Evolutionary conservation across 2,797 vertebrate genomes (phyloP).

Genomic region (Kryptopterus vitreolus): DNA sequence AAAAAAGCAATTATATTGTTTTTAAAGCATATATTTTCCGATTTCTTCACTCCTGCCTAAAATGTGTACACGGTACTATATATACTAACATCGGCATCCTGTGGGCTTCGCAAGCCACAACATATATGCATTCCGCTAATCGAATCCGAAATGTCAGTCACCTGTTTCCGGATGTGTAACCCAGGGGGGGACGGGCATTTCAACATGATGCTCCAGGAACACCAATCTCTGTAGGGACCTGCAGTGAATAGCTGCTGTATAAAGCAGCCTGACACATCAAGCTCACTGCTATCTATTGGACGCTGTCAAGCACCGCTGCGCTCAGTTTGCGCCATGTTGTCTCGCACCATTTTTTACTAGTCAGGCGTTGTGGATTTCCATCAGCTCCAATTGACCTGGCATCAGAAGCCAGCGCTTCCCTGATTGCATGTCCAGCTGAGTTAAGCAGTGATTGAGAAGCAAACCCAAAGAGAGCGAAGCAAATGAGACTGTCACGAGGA

Average conservation of each 20-base stretch:
- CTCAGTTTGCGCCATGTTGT: not conserved
- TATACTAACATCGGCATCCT: not conserved
- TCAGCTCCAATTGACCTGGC: not conserved
- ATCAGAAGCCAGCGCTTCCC: not conserved
- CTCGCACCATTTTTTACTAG: not conserved
- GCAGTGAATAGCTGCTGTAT: constrained; percentile 29
- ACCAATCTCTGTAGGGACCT: not conserved
- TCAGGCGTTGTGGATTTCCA: not conserved
- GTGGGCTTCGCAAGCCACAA: not conserved
- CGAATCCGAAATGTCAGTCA: constrained; percentile 3
- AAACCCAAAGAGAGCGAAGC: not conserved
- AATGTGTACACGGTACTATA: no score
- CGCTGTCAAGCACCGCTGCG: not conserved
- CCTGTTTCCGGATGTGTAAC: not conserved
- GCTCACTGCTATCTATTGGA: not conserved
- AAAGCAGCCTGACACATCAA: constrained; percentile 28
- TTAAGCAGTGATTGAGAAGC: not conserved
- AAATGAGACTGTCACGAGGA: not conserved
- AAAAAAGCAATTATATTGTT: no score
- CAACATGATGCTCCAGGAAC: constrained; percentile 9
- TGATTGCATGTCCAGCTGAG: not conserved
- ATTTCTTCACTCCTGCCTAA: no score
- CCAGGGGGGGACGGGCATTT: not conserved
- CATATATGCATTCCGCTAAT: not conserved
- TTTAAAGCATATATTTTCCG: no score